Percentiles rank a stretch among this genome's conserved stretches.
These are phyloP conservation scores for Phocoena phocoena DNA, from an alignment of 2,113 vertebrate genomes.

Conservation along the genomic window DNA sequence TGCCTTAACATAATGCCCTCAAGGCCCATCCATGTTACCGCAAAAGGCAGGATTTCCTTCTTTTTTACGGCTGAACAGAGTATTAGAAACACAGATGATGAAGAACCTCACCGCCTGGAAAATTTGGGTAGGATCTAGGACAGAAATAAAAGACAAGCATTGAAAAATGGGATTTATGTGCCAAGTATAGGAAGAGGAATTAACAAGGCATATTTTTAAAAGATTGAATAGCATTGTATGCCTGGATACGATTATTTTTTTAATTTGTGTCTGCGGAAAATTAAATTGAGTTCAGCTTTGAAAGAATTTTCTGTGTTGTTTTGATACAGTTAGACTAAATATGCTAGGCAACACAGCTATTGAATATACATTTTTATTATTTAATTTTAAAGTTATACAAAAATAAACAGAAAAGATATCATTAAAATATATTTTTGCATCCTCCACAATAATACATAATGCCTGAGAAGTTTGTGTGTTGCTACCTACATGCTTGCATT, in stretches of 20 bases:
- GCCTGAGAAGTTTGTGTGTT: background rate
- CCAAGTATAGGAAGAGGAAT: background rate
- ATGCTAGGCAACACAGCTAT: background rate
- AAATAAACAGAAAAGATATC: background rate
- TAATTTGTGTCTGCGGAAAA: background rate
- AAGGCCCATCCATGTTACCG: background rate
- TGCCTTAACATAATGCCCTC: background rate
- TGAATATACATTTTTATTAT: background rate
- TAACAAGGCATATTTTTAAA: background rate
- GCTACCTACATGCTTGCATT: background rate
- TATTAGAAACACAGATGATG: background rate
- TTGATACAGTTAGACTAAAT: background rate
- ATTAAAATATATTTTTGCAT: background rate
- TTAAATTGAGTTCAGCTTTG: background rate
- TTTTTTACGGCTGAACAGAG: background rate
- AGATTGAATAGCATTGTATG: background rate
- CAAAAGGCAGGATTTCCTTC: background rate
- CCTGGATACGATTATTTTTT: background rate
- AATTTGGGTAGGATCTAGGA: background rate
- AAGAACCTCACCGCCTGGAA: background rate
- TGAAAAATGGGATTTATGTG: background rate
- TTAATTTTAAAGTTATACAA: conserved; percentile 11
- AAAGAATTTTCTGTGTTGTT: background rate
- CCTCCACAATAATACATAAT: background rate
- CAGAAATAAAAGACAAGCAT: background rate